phyloP scores from a whole-genome alignment of 2,113 vertebrate genomes.

The Cinclus mexicanus region DNA sequence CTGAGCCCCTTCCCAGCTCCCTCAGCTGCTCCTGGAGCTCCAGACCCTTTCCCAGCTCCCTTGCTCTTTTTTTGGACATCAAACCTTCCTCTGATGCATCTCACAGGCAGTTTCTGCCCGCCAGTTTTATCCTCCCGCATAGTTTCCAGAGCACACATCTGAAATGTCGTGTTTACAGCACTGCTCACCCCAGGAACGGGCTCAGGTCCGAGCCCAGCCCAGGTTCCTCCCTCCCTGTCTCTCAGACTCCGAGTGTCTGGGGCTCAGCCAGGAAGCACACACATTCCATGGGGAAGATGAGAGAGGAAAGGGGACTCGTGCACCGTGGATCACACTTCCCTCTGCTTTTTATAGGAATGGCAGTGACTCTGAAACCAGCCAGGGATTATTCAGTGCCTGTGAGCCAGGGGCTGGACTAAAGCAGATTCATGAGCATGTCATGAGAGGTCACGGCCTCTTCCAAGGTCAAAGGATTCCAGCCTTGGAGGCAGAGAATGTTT shows the following conservation, averaged over 20 bases:
- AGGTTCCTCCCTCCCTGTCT: background rate
- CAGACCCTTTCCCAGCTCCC: background rate
- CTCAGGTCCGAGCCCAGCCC: background rate
- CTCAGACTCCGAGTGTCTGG: background rate
- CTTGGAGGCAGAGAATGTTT: fast-evolving
- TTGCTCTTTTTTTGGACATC: background rate
- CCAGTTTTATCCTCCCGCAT: background rate
- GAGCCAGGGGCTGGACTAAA: background rate
- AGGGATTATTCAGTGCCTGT: background rate
- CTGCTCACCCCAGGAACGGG: background rate
- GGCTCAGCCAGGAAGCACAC: background rate
- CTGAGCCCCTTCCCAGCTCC: background rate
- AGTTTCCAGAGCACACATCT: background rate
- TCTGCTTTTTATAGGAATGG: background rate
- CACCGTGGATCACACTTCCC: background rate
- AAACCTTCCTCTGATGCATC: background rate
- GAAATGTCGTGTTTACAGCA: background rate
- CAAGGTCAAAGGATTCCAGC: background rate
- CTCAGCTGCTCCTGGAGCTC: fast-evolving
- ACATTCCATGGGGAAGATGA: fast-evolving
- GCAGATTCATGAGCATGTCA: background rate
- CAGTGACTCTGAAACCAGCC: background rate
- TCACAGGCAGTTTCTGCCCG: background rate
- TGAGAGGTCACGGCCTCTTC: background rate
- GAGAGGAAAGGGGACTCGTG: background rate